Evolutionary conservation across 2,113 vertebrate genomes (phyloP).

Genomic region (Mesoclemmys tuberculata): DNA sequence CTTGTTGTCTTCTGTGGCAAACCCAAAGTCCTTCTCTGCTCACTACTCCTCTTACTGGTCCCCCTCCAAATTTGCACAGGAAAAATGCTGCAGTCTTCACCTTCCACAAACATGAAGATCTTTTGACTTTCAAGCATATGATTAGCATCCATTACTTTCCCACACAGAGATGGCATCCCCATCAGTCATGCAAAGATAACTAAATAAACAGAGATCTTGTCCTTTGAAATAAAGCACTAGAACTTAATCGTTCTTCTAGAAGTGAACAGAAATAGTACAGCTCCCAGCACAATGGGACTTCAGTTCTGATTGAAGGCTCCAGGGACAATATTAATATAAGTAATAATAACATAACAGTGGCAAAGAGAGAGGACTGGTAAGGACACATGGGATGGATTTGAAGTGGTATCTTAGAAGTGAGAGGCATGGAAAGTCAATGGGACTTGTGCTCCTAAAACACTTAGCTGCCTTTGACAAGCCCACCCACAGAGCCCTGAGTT

Average conservation of each 20-base stretch:
- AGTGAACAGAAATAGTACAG: not conserved
- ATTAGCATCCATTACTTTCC: constrained; percentile 13
- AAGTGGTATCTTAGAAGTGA: not conserved
- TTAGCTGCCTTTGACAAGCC: not conserved
- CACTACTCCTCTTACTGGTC: not conserved
- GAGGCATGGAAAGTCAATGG: not conserved
- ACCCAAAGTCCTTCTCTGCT: not conserved
- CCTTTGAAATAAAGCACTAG: not conserved
- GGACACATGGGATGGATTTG: not conserved
- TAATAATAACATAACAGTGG: not conserved
- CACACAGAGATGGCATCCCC: not conserved
- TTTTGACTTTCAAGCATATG: not conserved
- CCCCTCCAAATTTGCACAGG: not conserved
- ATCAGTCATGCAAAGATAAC: not conserved
- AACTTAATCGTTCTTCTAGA: not conserved
- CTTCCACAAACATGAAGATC: not conserved
- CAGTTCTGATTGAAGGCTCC: not conserved
- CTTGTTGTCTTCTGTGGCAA: constrained; percentile 23
- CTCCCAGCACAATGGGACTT: not conserved
- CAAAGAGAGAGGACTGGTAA: not conserved
- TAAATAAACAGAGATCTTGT: constrained; percentile 42
- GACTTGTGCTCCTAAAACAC: not conserved
- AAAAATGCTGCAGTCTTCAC: constrained; percentile 22
- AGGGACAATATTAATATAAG: not conserved
- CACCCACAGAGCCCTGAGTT: not conserved